A percentile compares a stretch with the other conserved stretches of the same genome.
phyloP scores from a whole-genome alignment of 2,113 vertebrate species.

The Plecotus auritus region DNA sequence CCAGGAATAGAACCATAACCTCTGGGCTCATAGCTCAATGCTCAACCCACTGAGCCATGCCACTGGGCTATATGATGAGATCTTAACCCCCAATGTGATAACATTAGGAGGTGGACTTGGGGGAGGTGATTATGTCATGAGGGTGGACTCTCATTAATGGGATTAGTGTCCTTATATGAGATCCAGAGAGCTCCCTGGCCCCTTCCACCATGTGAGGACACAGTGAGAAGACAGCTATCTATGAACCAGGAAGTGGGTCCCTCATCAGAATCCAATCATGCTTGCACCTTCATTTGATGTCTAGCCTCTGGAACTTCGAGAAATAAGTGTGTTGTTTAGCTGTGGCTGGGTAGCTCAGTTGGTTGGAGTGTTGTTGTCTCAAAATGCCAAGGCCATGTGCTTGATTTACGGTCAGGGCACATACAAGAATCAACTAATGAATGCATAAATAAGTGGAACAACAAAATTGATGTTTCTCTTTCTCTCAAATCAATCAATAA shows the following conservation, averaged over 20 bases:
- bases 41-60: no score
- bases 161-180: background rate
- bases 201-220: background rate
- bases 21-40: no score
- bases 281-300: background rate
- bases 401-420: no score
- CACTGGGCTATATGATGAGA: background rate
- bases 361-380: no score
- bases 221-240: background rate
- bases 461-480: background rate
- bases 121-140: background rate
- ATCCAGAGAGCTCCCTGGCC: background rate
- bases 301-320: background rate
- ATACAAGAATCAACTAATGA: no score
- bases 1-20: no score
- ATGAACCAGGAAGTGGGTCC: background rate
- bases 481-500: no score
- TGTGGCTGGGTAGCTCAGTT: no score
- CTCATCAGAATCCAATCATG: background rate
- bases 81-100: background rate
- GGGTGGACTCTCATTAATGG: background rate
- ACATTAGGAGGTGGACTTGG: background rate
- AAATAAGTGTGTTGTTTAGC: no score
- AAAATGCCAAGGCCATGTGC: no score
- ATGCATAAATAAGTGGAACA: no score